Evolutionary conservation across 2,888 invertebrate species (phyloP).

Genomic region (Philopedon plagiatum): DNA sequence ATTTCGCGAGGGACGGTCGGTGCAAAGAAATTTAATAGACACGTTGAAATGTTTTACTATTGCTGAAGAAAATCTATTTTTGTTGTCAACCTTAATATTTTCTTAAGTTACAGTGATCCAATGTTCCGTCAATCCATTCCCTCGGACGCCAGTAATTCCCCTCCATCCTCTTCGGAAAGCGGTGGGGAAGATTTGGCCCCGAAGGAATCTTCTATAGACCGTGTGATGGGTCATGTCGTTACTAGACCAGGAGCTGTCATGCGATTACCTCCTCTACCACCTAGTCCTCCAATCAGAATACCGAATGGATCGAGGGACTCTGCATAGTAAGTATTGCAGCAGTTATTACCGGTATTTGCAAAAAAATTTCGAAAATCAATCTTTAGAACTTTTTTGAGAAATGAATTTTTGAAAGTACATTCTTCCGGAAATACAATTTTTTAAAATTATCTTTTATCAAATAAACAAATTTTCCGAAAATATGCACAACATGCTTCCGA

Average conservation of each 20-base stretch:
- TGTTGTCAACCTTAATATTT: too few relatives aligned
- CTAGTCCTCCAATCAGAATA: conserved; percentile 63
- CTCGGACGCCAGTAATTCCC: conserved; percentile 61
- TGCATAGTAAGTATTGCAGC: conserved; percentile 23
- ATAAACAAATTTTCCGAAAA: too few relatives aligned
- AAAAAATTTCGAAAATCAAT: too few relatives aligned
- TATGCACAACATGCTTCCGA: too few relatives aligned
- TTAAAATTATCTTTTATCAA: too few relatives aligned
- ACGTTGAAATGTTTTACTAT: too few relatives aligned
- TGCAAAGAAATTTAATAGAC: too few relatives aligned
- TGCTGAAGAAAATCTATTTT: too few relatives aligned
- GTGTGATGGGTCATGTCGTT: conserved; percentile 67
- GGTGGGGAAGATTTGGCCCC: conserved; percentile 59
- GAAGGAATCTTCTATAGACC: conserved; percentile 63
- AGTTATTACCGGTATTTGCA: background rate
- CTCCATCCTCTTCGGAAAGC: conserved; percentile 66
- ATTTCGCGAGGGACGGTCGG: too few relatives aligned
- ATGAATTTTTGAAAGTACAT: too few relatives aligned
- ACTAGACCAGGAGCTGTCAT: conserved; percentile 63
- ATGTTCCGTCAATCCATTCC: conserved; percentile 60
- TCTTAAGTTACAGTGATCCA: conserved; percentile 64
- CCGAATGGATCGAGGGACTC: conserved; percentile 40
- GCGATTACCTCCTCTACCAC: conserved; percentile 66
- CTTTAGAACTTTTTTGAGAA: too few relatives aligned
- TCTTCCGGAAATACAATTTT: too few relatives aligned